phyloP scores from a whole-genome alignment of 2,113 vertebrate species.

The Leptobrachium leishanense region DNA sequence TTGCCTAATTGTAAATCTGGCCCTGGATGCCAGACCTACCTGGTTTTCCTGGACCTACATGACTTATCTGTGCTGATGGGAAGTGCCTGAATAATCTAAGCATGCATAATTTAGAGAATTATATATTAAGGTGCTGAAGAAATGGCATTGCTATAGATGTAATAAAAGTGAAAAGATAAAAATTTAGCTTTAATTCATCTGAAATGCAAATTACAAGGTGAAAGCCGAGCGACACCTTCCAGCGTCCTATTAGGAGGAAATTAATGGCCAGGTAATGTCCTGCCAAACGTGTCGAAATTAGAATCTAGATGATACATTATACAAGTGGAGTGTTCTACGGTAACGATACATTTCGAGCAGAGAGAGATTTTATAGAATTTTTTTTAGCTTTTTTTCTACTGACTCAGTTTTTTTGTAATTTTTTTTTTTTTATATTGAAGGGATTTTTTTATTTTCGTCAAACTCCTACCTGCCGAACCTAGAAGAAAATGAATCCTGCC shows the following conservation, averaged over 20 bases:
- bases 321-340: not conserved
- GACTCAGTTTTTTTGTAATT: not conserved
- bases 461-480: too few relatives aligned
- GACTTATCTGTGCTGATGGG: too few relatives aligned
- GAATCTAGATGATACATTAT: not conserved
- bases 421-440: not conserved
- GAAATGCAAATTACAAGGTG: constrained; percentile 3
- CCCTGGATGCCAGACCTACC: too few relatives aligned
- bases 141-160: too few relatives aligned
- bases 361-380: not conserved
- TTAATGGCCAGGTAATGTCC: not conserved
- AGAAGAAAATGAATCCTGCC: not conserved
- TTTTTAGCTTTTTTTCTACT: not conserved
- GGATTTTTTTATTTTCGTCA: not conserved
- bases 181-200: constrained; percentile 2
- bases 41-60: too few relatives aligned
- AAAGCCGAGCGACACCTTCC: not conserved
- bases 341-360: not conserved
- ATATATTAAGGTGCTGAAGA: too few relatives aligned
- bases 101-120: too few relatives aligned
- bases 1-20: too few relatives aligned
- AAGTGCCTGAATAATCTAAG: too few relatives aligned
- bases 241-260: not conserved
- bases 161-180: not conserved
- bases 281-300: not conserved